Evolutionary conservation across 2,797 vertebrate species (phyloP), one percentile per base, ranked within the genome.

Genomic region (Mionectes olivaceus): DNA sequence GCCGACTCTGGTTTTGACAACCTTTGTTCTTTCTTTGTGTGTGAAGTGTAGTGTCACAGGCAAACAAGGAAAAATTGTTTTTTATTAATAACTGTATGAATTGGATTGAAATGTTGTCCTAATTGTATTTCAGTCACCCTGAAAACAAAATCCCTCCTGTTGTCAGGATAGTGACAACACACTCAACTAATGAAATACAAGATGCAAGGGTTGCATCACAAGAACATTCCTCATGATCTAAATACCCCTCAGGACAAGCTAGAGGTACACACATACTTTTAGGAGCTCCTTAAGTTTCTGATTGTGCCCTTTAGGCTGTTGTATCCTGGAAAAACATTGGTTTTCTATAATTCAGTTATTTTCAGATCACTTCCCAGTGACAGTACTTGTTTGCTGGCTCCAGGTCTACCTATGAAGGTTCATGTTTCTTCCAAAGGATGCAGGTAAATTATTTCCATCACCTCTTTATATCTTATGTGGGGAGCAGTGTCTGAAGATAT

Each of bases 41-140:
- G 64, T 67, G 90, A 60, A 89, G 61, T 56, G 37, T 60, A 73
- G 90, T 70, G 57, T 87, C 80, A 27, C 84, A 93, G 80, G 90
- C 57, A 87, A 96, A 97, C 76, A 94, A 91, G 90, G 95, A 96
- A 95, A 95, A 95, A 73, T 22, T 15, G n/a, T 15, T 86, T 94
- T 93, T 96, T 89, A 94, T 90, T 89, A 92, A 71, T 89, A 95
- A 92, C 84, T 83, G 53, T 95, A 91, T 96, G 85, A 93, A 80
- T 28, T 79, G 83, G 63, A 88, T 76, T 46, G 81, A 79, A 94
- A 86, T 73, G 53, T 14, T 82, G 74, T 91, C 77, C 74, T 19
- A 73, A 76, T 75, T 84, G 61, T 35, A 5, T 82, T 92, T 93
- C 95, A 93, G 94, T 96, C 95, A 95, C 93, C 94, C 91, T 78